Conservation (phyloP, 2,113 vertebrate genomes). For the Aphyosemion australe region DNA sequence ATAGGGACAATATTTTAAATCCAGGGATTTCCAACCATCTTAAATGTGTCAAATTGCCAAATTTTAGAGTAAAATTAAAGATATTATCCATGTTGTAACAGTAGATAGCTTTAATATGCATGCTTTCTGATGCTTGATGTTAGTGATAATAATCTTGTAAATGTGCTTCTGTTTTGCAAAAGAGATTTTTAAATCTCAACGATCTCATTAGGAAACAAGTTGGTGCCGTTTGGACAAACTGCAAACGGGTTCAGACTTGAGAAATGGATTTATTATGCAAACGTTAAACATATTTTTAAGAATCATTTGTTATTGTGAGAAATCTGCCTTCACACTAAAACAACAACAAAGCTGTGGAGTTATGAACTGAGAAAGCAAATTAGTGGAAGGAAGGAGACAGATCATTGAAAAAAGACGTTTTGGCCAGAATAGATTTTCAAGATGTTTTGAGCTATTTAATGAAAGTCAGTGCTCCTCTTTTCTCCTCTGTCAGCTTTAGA, state of each 20-base stretch:
- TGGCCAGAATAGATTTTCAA: conserved; percentile 14
- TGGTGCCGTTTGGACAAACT: background rate
- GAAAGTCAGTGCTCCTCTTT: conserved; percentile 4
- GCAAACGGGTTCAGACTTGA: conserved; percentile 2
- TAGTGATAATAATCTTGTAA: background rate
- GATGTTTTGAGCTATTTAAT: conserved; percentile 12
- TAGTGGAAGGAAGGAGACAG: conserved; percentile 10
- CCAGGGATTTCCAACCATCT: no score
- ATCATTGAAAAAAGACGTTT: background rate
- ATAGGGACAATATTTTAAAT: no score
- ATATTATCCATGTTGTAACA: no score
- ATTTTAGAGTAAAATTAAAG: no score
- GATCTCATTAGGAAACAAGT: background rate
- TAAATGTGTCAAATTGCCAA: no score
- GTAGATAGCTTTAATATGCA: background rate
- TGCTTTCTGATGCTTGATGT: background rate
- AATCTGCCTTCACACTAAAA: background rate
- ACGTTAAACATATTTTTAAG: no score
- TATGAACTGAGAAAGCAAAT: conserved; percentile 22
- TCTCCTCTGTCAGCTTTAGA: background rate
- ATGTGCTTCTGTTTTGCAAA: background rate
- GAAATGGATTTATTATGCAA: no score
- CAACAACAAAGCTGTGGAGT: conserved; percentile 6
- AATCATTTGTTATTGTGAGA: no score
- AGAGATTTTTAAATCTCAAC: background rate